Evolutionary conservation across 1,140 invertebrate species (phyloP).

Genomic region (Euschistus heros): DNA sequence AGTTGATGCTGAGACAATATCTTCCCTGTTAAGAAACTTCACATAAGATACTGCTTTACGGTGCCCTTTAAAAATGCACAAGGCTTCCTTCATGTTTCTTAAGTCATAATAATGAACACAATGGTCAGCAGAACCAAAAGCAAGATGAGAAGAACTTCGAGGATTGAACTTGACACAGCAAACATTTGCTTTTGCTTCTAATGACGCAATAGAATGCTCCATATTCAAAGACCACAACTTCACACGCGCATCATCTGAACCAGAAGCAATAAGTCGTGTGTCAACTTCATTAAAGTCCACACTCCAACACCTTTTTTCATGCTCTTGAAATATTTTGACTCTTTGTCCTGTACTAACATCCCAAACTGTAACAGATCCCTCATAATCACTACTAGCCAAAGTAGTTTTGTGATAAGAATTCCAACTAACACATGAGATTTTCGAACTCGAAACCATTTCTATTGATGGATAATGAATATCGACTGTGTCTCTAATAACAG

Average conservation of each 20-base stretch:
- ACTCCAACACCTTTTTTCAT: conserved; percentile 93
- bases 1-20: conserved; percentile 90
- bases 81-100: conserved; percentile 68
- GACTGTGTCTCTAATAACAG: conserved; percentile 67
- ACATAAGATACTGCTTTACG: conserved; percentile 93
- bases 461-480: conserved; percentile 87
- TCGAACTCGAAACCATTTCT: conserved; percentile 89
- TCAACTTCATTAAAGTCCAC: conserved; percentile 93
- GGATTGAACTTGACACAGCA: conserved; percentile 97
- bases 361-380: conserved; percentile 89
- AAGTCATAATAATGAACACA: conserved; percentile 96
- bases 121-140: conserved; percentile 92
- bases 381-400: conserved; percentile 89
- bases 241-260: conserved; percentile 88
- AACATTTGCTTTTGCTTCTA: conserved; percentile 88
- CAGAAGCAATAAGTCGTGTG: conserved; percentile 81
- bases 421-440: conserved; percentile 93
- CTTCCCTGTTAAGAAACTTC: conserved; percentile 80
- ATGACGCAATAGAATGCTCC: conserved; percentile 74
- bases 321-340: conserved; percentile 71
- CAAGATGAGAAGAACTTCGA: conserved; percentile 69
- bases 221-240: conserved; percentile 86
- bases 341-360: conserved; percentile 72
- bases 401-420: conserved; percentile 84
- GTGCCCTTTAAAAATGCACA: conserved; percentile 83